Evolutionary conservation across 2,797 vertebrate genomes (phyloP).

Genomic region (Tokudaia muenninki): DNA sequence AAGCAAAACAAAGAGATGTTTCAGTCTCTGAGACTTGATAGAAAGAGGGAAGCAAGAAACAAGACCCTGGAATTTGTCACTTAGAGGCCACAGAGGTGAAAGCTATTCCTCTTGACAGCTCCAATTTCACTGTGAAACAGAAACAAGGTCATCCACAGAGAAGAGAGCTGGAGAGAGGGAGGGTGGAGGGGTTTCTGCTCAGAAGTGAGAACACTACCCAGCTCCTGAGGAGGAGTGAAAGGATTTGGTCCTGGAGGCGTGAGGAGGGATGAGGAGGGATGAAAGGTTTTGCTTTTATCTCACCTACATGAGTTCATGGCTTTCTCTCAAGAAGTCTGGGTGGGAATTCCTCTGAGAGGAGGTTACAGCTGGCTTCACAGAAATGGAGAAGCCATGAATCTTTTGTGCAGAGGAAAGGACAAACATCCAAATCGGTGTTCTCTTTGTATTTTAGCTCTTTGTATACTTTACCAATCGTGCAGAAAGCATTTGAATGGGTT

Average conservation of each 20-base stretch:
- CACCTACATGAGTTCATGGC: neutral
- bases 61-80: neutral
- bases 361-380: neutral
- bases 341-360: constrained; percentile 43
- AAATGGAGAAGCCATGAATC: constrained; percentile 1
- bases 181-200: neutral
- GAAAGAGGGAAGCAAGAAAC: neutral
- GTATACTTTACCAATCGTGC: neutral
- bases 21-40: constrained; percentile 34
- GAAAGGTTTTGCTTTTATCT: neutral
- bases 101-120: constrained; percentile 24
- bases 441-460: constrained; percentile 13
- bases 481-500: constrained; percentile 62
- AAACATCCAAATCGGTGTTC: neutral
- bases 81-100: constrained; percentile 37
- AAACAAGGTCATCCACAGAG: constrained; percentile 21
- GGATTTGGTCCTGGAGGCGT: neutral
- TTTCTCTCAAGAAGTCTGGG: neutral
- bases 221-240: neutral
- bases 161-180: neutral
- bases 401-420: constrained; percentile 7
- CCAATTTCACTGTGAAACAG: constrained; percentile 55
- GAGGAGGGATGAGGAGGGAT: neutral
- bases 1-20: constrained; percentile 38
- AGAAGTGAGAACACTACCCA: neutral